A percentile compares a stretch with the other conserved stretches of the same genome.
These are phyloP conservation scores for Anguilla rostrata DNA, from an alignment of 2,113 vertebrate species.

Conservation along the genomic window DNA sequence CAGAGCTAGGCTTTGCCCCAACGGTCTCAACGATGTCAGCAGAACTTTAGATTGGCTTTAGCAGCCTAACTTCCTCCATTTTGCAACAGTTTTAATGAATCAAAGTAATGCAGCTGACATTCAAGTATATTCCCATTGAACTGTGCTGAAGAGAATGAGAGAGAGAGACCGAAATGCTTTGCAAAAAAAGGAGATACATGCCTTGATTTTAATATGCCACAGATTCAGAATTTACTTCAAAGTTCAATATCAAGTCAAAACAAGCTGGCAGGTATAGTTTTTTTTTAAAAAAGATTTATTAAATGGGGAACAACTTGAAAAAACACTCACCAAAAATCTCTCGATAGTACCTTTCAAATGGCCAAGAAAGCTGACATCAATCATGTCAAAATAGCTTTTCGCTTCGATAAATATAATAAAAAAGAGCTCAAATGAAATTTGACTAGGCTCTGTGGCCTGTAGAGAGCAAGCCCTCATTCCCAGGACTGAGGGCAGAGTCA, in stretches of 20 bases:
- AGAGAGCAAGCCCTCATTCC: slow-evolving; percentile 49
- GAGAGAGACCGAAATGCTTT: too few species aligned
- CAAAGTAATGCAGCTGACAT: not conserved
- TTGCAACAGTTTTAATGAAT: not conserved
- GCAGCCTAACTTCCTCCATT: not conserved
- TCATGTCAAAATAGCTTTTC: not conserved
- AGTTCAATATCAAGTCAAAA: slow-evolving; percentile 37
- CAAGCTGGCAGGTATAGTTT: slow-evolving; percentile 19
- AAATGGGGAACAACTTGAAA: not conserved
- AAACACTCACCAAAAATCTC: not conserved
- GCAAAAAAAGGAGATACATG: not conserved
- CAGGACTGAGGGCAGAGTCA: slow-evolving; percentile 6
- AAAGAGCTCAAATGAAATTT: not conserved
- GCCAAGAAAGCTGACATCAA: not conserved
- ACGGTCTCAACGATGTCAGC: not conserved
- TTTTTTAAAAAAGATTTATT: slow-evolving; percentile 34
- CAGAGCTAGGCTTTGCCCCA: not conserved
- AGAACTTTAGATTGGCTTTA: not conserved
- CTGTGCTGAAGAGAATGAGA: not conserved
- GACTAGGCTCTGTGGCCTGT: slow-evolving; percentile 9
- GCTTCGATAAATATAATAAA: not conserved
- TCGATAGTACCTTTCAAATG: not conserved
- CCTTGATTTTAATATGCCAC: slow-evolving; percentile 34
- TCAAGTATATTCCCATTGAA: not conserved
- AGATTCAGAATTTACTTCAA: slow-evolving; percentile 29